Conservation (phyloP, 2,797 vertebrate species). For the Nyctalus aviator region DNA sequence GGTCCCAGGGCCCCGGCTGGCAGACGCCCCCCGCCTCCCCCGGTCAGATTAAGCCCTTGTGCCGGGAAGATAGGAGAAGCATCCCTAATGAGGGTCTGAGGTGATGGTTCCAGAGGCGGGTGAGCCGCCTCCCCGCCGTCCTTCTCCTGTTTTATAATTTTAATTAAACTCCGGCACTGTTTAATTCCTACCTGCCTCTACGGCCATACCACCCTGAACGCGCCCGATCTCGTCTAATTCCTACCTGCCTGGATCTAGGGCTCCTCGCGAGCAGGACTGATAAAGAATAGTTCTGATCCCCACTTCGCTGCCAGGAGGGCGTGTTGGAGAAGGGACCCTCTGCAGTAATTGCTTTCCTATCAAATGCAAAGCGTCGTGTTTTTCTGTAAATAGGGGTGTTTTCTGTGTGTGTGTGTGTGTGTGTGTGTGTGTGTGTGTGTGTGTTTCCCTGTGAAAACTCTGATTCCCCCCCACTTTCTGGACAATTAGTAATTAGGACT, state of each 20-base stretch:
- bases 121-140: constrained; percentile 92
- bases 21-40: constrained; percentile 81
- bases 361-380: constrained; percentile 87
- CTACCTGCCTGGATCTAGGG: constrained; percentile 94
- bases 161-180: constrained; percentile 99
- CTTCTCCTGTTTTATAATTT: constrained; percentile 93
- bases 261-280: constrained; percentile 94
- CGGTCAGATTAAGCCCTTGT: constrained; percentile 97
- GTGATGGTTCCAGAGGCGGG: constrained; percentile 97
- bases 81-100: constrained; percentile 97
- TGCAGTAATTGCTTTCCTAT: constrained; percentile 90
- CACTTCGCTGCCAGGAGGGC: constrained; percentile 92
- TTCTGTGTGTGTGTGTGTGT: too few species aligned
- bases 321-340: constrained; percentile 88
- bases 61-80: constrained; percentile 95
- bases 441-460: too few species aligned
- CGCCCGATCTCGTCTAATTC: too few species aligned
- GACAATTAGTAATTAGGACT: too few species aligned
- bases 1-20: constrained; percentile 92
- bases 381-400: too few species aligned
- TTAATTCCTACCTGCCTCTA: constrained; percentile 96
- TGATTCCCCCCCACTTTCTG: too few species aligned
- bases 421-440: too few species aligned
- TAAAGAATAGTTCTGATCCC: constrained; percentile 96
- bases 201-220: too few species aligned